Percentiles rank a stretch among this genome's conserved stretches.
Evolutionary conservation across 2,113 vertebrate species (phyloP).

Genomic region (Planiliza haematocheilus): DNA sequence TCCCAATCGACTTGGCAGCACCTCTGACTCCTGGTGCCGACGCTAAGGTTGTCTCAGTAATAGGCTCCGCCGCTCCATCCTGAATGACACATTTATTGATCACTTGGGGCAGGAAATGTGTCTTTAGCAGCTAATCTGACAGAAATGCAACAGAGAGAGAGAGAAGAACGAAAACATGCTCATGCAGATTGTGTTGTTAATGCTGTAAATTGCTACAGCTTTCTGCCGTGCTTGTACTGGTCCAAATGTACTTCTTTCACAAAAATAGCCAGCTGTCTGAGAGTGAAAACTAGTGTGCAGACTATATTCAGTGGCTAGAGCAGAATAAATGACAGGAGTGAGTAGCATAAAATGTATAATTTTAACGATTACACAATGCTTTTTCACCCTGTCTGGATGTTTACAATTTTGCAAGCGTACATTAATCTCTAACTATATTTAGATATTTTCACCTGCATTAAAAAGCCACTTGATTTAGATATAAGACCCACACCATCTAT

Average conservation of each 20-base stretch:
- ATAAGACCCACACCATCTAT: conserved; percentile 10
- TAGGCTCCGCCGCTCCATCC: neutral
- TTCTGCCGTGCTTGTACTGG: too few species aligned
- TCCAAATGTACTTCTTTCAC: neutral
- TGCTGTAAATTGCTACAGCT: too few species aligned
- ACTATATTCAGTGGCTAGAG: neutral
- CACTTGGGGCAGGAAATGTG: neutral
- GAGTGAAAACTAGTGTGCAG: neutral
- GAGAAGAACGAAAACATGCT: neutral
- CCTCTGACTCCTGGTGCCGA: neutral
- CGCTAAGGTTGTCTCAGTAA: neutral
- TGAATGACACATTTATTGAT: neutral
- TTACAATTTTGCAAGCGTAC: conserved; percentile 35
- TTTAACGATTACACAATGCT: neutral
- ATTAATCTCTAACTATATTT: conserved; percentile 8
- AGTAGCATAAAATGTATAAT: neutral
- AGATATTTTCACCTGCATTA: conserved; percentile 26
- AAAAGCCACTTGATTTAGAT: conserved; percentile 22
- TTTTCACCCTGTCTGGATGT: neutral
- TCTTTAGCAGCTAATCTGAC: neutral
- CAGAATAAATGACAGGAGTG: neutral
- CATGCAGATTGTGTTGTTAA: neutral
- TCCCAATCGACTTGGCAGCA: neutral
- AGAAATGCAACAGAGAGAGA: neutral
- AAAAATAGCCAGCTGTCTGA: neutral